A percentile compares a stretch with the other conserved stretches of the same genome.
These are phyloP conservation scores for Doryteuthis pealeii DNA, from an alignment of 1,140 invertebrate genomes.

Conservation along the genomic window DNA sequence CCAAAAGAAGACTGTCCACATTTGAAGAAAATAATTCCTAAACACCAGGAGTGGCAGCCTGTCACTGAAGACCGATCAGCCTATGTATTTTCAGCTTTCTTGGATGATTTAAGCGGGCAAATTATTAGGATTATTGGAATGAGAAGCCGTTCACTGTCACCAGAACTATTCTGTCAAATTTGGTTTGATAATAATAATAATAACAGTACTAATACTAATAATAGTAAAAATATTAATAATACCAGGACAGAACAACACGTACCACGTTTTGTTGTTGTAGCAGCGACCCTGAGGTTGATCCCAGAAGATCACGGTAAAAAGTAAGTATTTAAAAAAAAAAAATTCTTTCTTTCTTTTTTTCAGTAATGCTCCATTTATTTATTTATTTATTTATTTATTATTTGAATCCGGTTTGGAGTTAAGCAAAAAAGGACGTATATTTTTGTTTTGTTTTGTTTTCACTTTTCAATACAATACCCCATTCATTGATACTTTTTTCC, in stretches of 20 bases:
- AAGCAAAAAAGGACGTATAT: too few species aligned
- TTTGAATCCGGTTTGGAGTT: too few species aligned
- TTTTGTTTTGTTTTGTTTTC: too few species aligned
- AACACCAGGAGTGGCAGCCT: not conserved
- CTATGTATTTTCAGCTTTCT: not conserved
- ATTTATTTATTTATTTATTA: too few species aligned
- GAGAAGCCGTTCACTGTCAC: not conserved
- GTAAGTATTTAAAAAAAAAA: too few species aligned
- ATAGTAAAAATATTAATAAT: too few species aligned
- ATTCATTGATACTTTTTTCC: too few species aligned
- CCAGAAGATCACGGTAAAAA: not conserved
- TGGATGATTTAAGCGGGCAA: not conserved
- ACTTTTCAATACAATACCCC: too few species aligned
- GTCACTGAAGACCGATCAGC: not conserved
- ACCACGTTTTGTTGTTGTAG: not conserved
- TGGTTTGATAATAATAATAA: not conserved
- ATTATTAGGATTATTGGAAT: not conserved
- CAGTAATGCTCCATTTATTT: too few species aligned
- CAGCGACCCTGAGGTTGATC: not conserved
- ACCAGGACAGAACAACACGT: too few species aligned
- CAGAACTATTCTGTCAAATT: not conserved
- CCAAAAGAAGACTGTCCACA: not conserved
- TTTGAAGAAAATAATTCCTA: not conserved
- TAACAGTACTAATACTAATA: not conserved
- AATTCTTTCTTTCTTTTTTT: too few species aligned